Evolutionary conservation across 1,140 invertebrate species (phyloP), one percentile per base, ranked within the genome.

Genomic region (Choristoneura fumiferana): DNA sequence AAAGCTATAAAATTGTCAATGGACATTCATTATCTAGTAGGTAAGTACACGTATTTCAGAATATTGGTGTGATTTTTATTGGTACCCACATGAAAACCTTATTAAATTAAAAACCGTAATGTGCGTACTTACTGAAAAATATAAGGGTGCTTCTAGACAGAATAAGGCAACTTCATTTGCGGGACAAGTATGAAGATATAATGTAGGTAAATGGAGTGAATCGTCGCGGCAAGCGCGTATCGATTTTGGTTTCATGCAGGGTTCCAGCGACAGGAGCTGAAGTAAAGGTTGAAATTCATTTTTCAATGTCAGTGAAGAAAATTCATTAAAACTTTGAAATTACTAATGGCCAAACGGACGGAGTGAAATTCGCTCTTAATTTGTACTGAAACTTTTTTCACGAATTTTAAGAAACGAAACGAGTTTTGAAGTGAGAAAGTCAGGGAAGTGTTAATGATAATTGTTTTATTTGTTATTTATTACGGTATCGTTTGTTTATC

Each of bases 311-410:
- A 86, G 78, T 77, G 78, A 84, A 84, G 82, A 81, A 89, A 89
- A 89, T 89, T 89, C 86, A 89, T 89, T 89, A 89, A 81, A 89
- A 89, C 78, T 89, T 80, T 79, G 84, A 89, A 84, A 89, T 87
- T 89, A 87, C 86, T 89, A 85, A 89, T 87, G 84, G 79, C 81
- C 81, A 84, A 88, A 84, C 80, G 84, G 86, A 85, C 83, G 80
- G 75, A 87, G 84, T 86, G 74, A 87, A 89, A 87, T 89, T 89
- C 72, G 76, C 86, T 89, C 82, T 89, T 86, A 89, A 87, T 89
- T 89, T 86, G 84, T 84, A 84, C 73, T 55, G 70, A 86, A 88
- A 87, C 72, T 63, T 84, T 87, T 88, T 89, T 86, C 74, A 70
- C 69, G 60, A 81, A 84, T 79, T 84, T 85, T 78, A 85, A 85